These are phyloP conservation scores for Caiman crocodilus DNA, from an alignment of 2,797 vertebrate species.

Conservation along the genomic window DNA sequence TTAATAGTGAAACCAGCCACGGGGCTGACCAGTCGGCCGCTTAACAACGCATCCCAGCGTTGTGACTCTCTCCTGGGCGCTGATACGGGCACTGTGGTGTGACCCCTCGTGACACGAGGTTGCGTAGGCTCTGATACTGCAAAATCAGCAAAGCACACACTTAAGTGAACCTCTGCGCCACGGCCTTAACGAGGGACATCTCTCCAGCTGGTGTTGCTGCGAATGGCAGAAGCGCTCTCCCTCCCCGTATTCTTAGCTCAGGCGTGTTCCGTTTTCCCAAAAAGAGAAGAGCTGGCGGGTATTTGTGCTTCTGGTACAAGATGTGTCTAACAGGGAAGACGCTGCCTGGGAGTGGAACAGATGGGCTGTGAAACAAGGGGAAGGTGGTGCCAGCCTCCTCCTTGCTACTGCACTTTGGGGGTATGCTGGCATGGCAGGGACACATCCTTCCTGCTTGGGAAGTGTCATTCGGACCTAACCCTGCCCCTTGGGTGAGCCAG, in stretches of 20 bases:
- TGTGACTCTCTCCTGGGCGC: background rate
- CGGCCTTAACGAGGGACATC: background rate
- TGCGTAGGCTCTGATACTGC: background rate
- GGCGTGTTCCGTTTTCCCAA: background rate
- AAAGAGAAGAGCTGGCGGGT: background rate
- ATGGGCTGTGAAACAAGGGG: background rate
- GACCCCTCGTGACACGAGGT: background rate
- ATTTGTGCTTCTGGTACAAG: background rate
- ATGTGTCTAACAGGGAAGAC: background rate
- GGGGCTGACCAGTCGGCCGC: background rate
- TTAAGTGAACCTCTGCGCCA: background rate
- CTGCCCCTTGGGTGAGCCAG: background rate
- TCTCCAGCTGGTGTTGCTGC: background rate
- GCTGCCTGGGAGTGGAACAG: background rate
- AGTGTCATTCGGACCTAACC: fast-evolving
- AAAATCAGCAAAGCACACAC: background rate
- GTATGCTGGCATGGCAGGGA: background rate
- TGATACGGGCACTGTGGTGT: fast-evolving
- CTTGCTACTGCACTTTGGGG: background rate
- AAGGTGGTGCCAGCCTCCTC: background rate
- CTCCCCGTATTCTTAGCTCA: background rate
- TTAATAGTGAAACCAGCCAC: background rate
- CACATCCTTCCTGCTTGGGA: background rate
- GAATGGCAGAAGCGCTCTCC: background rate
- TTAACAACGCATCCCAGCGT: background rate